A percentile compares a stretch with the other conserved stretches of the same genome.
These are phyloP conservation scores for Corythaixoides concolor DNA, from an alignment of 2,113 vertebrate species.

Conservation along the genomic window DNA sequence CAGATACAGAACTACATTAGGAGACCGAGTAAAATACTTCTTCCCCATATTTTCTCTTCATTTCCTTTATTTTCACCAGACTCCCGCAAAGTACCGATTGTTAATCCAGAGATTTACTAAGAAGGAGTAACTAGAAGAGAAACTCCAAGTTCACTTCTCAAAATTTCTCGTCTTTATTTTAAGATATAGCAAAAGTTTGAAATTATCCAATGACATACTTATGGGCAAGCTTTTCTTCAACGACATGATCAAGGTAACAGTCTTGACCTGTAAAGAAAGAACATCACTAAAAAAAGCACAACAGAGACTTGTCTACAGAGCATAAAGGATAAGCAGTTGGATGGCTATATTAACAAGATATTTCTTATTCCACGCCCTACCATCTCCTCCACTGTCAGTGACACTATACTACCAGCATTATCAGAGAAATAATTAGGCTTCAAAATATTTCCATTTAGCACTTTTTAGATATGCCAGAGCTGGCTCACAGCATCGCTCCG, in stretches of 20 bases:
- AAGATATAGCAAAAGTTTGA: not conserved
- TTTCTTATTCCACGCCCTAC: not conserved
- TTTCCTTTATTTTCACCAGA: not conserved
- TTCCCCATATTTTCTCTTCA: not conserved
- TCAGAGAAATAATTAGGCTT: not conserved
- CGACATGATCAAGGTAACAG: not conserved
- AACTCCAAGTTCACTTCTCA: not conserved
- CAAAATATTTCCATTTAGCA: not conserved
- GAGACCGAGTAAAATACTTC: not conserved
- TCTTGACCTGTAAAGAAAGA: constrained; percentile 65
- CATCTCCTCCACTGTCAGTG: not conserved
- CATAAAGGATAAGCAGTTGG: not conserved
- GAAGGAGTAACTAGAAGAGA: not conserved
- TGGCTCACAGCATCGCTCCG: not conserved
- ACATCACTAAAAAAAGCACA: not conserved
- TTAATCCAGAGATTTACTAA: not conserved
- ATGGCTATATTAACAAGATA: not conserved
- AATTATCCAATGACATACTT: constrained; percentile 33
- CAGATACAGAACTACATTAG: not conserved
- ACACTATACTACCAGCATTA: not conserved
- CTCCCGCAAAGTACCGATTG: not conserved
- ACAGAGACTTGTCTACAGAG: not conserved
- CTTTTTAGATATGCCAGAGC: not conserved
- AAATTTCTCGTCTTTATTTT: not conserved
- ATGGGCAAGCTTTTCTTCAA: not conserved